Conservation (phyloP, 2,797 vertebrate species). For the Rhinatrema bivittatum region DNA sequence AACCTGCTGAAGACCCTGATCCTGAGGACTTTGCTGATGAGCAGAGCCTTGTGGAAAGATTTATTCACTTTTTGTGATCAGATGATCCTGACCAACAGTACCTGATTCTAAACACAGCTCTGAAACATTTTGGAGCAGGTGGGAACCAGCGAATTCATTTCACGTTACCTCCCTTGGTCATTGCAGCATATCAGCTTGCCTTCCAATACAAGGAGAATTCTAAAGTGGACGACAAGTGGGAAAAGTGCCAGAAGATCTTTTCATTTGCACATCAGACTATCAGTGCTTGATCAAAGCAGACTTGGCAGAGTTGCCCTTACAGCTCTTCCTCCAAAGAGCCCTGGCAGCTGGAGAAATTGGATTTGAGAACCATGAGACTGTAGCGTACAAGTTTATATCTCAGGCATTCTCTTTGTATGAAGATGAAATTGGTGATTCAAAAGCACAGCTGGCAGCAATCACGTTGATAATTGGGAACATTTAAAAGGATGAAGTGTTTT, state of each 20-base stretch:
- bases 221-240: conserved; percentile 93
- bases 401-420: conserved; percentile 96
- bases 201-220: conserved; percentile 94
- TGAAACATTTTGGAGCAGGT: conserved; percentile 95
- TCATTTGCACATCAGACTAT: conserved; percentile 97
- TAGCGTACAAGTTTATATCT: conserved; percentile 79
- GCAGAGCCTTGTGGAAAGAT: conserved; percentile 93
- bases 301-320: conserved; percentile 85
- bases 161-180: conserved; percentile 88
- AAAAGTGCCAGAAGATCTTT: conserved; percentile 98
- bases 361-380: conserved; percentile 96
- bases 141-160: conserved; percentile 95
- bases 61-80: conserved; percentile 89
- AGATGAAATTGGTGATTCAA: conserved; percentile 97
- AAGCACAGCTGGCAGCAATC: conserved; percentile 95
- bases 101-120: conserved; percentile 88
- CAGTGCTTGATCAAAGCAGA: conserved; percentile 95
- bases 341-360: conserved; percentile 91
- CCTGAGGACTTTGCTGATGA: conserved; percentile 97
- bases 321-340: conserved; percentile 94
- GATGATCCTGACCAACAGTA: conserved; percentile 96
- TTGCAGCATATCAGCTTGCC: conserved; percentile 91
- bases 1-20: conserved; percentile 90
- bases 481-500: conserved; percentile 92
- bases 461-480: conserved; percentile 95